Conservation (phyloP, 1,140 invertebrate genomes). For the Bombus ignitus region DNA sequence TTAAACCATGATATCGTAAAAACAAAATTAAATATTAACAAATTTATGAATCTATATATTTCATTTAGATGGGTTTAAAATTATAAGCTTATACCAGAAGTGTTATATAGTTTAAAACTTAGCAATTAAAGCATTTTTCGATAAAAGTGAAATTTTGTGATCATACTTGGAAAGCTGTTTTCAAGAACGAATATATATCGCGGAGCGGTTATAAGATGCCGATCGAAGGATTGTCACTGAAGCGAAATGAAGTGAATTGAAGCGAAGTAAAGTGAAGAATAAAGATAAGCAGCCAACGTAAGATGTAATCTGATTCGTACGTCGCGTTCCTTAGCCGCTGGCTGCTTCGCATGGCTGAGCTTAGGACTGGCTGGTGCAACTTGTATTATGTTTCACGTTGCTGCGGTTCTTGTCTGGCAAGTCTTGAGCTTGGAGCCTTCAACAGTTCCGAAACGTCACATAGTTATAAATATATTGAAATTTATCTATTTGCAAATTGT, state of each 20-base stretch:
- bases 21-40: neutral
- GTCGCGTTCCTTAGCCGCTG: conserved; percentile 78
- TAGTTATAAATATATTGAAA: conserved; percentile 58
- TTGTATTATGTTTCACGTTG: conserved; percentile 82
- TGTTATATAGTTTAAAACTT: neutral
- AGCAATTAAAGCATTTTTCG: neutral
- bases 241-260: conserved; percentile 77
- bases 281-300: conserved; percentile 79
- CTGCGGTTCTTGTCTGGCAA: conserved; percentile 79
- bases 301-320: conserved; percentile 82
- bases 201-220: conserved; percentile 57
- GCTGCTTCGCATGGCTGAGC: conserved; percentile 80
- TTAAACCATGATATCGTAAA: neutral
- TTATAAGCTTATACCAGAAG: neutral
- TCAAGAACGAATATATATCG: conserved; percentile 29
- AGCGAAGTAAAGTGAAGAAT: conserved; percentile 73
- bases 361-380: conserved; percentile 80
- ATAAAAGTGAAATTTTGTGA: neutral
- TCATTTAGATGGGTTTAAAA: neutral
- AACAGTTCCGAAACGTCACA: conserved; percentile 63
- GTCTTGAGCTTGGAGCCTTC: conserved; percentile 59
- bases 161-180: neutral
- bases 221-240: conserved; percentile 67
- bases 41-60: neutral
- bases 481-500: conserved; percentile 2